phyloP scores from a whole-genome alignment of 2,113 vertebrate genomes.

The Oplegnathus fasciatus region DNA sequence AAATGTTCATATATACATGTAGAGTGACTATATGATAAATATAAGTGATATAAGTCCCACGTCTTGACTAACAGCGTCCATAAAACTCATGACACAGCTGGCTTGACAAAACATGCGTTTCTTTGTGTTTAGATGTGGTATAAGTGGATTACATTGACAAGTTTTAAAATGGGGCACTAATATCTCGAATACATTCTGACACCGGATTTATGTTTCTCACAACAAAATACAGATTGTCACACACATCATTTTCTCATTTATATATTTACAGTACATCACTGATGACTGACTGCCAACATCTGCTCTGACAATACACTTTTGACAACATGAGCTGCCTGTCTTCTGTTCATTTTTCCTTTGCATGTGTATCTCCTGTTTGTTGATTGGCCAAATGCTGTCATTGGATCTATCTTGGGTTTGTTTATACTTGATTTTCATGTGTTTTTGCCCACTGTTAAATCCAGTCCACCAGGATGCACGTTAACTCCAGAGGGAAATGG shows the following conservation, averaged over 20 bases:
- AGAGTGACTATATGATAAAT: neutral
- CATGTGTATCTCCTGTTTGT: neutral
- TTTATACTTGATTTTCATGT: neutral
- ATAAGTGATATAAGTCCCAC: neutral
- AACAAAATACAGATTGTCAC: constrained; percentile 29
- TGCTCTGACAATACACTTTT: neutral
- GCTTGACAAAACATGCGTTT: neutral
- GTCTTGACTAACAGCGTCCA: neutral
- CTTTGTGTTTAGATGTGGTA: neutral
- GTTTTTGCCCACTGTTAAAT: neutral
- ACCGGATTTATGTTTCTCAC: neutral
- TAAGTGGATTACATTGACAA: neutral
- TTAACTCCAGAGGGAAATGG: neutral
- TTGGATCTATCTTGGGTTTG: neutral
- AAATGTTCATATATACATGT: neutral
- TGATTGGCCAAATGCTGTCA: neutral
- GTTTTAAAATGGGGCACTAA: neutral
- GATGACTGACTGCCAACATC: neutral
- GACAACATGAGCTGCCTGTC: neutral
- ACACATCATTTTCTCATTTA: neutral
- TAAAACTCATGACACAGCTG: neutral
- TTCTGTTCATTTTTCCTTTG: neutral
- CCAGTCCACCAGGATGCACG: neutral
- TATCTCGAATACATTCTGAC: neutral
- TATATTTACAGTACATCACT: constrained; percentile 3